Evolutionary conservation across 2,797 vertebrate species (phyloP).

Genomic region (Pseudocheirus occidentalis): DNA sequence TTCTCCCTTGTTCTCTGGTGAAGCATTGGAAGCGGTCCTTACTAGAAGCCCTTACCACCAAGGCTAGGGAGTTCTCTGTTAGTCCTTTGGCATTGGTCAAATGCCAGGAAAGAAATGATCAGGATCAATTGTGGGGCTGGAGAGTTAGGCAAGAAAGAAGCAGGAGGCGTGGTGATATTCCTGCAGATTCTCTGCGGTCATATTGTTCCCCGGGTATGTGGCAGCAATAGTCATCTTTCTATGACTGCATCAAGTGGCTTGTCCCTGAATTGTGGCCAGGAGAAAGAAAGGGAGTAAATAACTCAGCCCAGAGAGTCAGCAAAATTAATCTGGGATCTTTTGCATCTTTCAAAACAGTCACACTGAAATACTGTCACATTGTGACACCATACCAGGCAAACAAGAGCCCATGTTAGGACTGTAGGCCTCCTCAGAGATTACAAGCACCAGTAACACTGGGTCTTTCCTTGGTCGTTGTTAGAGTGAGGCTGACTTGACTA

Average conservation of each 20-base stretch:
- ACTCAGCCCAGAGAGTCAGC: not conserved
- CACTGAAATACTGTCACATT: not conserved
- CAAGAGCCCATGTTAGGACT: not conserved
- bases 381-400: not conserved
- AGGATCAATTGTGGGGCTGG: not conserved
- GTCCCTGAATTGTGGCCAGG: not conserved
- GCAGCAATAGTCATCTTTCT: not conserved
- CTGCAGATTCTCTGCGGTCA: not conserved
- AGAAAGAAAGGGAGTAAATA: not conserved
- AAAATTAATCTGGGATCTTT: not conserved
- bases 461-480: not conserved
- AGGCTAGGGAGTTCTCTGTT: not conserved
- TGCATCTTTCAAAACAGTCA: not conserved
- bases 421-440: not conserved
- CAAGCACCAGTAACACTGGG: not conserved
- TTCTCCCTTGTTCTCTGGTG: not conserved
- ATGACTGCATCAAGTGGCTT: not conserved
- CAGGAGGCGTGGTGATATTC: not conserved
- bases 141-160: not conserved
- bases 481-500: not conserved
- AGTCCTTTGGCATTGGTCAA: not conserved
- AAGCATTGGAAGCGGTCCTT: not conserved
- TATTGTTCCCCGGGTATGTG: not conserved
- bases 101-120: not conserved
- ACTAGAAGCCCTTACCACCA: not conserved